Evolutionary conservation across 2,113 vertebrate genomes (phyloP), one percentile per base, ranked within the genome.

Genomic region (Calonectris borealis): DNA sequence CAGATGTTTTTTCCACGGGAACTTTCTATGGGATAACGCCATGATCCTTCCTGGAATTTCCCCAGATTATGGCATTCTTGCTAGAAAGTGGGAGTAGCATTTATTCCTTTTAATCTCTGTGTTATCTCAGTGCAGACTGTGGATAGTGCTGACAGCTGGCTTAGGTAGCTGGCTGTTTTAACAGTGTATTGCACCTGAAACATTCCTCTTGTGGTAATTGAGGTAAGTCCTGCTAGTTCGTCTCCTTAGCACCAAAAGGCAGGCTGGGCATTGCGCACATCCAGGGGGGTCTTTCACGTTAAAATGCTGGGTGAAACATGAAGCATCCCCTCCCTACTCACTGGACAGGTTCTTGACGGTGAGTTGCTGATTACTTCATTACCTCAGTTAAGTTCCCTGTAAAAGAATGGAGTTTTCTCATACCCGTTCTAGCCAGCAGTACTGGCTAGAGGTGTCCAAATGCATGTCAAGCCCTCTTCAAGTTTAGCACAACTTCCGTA

Each of bases 201-300:
- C 18, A 7, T 68, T 61, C 20, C 44, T 49, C 13, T 1, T 16
- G 13, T 40, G 21, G 13, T 17, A 72, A 46, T 7, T 44, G 29
- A n/a, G n/a, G 17, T 34, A 58, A 81, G 13, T 82, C 36, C 29
- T 69, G 32, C 9, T 75, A 22, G 19, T 31, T 61, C 57, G 11
- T 46, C 92, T 66, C 22, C 42, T 54, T 52, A 34, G 40, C 46
- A 24, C 11, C 31, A 76, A 60, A 90, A 49, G 29, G 29, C 20
- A 26, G 3, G 2, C 3, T 49, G 54, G 14, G 14, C n/a, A 6
- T 38, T n/a, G 25, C 0, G 1, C 42, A 20, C 13, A 32, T 66
- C 51, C 24, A 6, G 49, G 24, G 11, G 4, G 17, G 1, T 29
- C 32, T 75, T 85, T 51, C 38, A 65, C 36, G 26, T 70, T 54